Evolutionary conservation across 2,888 invertebrate genomes (phyloP), one percentile per base, ranked within the genome.

Genomic region (Mythimna albipuncta): DNA sequence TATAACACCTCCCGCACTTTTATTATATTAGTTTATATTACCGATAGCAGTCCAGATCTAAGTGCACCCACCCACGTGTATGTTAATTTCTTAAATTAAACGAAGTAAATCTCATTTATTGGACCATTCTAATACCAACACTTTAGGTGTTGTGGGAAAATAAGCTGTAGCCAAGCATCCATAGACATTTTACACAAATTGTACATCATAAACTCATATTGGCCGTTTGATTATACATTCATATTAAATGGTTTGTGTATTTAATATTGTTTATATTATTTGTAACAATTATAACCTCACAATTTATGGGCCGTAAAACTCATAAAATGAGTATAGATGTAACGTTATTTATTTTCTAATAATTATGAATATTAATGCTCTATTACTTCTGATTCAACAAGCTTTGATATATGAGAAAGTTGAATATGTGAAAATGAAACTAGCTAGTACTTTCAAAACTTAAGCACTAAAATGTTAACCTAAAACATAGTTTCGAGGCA

Each of bases 21-120:
- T 72, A 83, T 82, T 74, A 73, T 77, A 75, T 83, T 75, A 76
- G 67, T 76, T 81, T 64, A 76, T 68, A 78, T 75, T 71, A 73
- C 76, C 73, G 76, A 72, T 72, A 81, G 74, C 77, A 77, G 69
- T 75, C 80, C 83, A 80, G 79, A 84, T 79, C 83, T 77, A 73
- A 89, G 87, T 81, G 81, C 84, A 85, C 86, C 91, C 92, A 92
- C 93, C 93, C 91, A 93, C 93, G 88, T 87, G 52, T 89, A 91
- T 90, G 90, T 87, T 91, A 93, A 93, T 92, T 72, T 83, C 85
- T 85, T 81, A 85, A 89, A 87, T 83, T 84, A 89, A 92, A 92
- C 91, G 90, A 91, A 91, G 89, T 89, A 91, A 93, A 91, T 91
- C 90, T 91, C 91, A 89, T 92, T 92, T 91, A 91, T 91, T 91